Percentiles rank a stretch among this genome's conserved stretches.
phyloP scores from a whole-genome alignment of 2,888 invertebrate genomes.

The Plebejus melissa region DNA sequence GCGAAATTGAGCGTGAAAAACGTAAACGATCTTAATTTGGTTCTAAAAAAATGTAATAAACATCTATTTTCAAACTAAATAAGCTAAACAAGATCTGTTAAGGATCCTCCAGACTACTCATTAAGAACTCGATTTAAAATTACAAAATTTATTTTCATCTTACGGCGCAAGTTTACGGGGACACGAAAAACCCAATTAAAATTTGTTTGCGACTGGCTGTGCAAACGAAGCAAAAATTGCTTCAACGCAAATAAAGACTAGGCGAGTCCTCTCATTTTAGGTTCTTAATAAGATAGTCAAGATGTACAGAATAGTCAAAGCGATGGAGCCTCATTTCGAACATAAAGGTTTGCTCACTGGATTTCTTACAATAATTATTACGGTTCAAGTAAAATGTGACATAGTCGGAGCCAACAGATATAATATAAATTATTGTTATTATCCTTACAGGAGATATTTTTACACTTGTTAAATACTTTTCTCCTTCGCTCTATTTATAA shows the following conservation, averaged over 20 bases:
- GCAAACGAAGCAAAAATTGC: conserved; percentile 65
- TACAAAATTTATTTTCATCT: conserved; percentile 51
- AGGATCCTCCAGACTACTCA: conserved; percentile 34
- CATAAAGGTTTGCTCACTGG: conserved; percentile 28
- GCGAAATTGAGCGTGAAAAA: no score
- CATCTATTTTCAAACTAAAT: not conserved
- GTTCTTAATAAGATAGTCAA: conserved; percentile 72
- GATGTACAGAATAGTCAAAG: conserved; percentile 64
- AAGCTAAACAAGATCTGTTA: conserved; percentile 17
- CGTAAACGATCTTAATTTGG: not conserved
- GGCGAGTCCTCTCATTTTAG: conserved; percentile 71
- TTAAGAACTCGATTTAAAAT: conserved; percentile 37
- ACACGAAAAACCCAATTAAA: conserved; percentile 71
- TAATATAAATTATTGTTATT: no score
- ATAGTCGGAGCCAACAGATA: not conserved
- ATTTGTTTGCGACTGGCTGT: conserved; percentile 70
- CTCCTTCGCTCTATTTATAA: no score
- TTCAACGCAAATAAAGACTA: conserved; percentile 66
- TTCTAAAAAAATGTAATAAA: not conserved
- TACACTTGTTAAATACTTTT: no score
- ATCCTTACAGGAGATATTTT: no score
- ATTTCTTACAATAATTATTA: not conserved
- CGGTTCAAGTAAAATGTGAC: not conserved
- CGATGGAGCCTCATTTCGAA: conserved; percentile 46
- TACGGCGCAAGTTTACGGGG: conserved; percentile 60